phyloP scores from a whole-genome alignment of 2,888 invertebrate genomes.

The Rhagium mordax region DNA sequence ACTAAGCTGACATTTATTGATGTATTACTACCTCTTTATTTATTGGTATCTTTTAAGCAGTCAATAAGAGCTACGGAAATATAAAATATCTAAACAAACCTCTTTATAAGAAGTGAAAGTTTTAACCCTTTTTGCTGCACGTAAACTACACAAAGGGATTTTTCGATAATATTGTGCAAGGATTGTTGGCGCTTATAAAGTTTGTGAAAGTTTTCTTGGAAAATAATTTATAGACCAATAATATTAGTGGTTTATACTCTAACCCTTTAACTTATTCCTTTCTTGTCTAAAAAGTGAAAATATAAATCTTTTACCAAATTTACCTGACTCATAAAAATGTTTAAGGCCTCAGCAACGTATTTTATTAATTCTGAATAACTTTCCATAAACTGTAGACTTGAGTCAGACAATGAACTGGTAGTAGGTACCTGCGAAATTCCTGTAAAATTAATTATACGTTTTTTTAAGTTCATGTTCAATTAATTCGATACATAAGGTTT shows the following conservation, averaged over 20 bases:
- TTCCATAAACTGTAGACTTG: too few relatives aligned
- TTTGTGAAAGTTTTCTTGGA: conserved; percentile 21
- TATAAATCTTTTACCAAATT: neutral
- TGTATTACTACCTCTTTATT: neutral
- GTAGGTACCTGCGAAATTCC: too few relatives aligned
- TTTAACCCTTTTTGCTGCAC: conserved; percentile 29
- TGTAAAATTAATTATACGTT: too few relatives aligned
- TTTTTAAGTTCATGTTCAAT: too few relatives aligned
- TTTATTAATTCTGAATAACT: neutral
- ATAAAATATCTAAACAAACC: neutral
- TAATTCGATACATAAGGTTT: too few relatives aligned
- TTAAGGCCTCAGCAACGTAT: neutral
- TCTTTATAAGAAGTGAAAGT: conserved; percentile 39
- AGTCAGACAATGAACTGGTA: too few relatives aligned
- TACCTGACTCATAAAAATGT: conserved; percentile 6
- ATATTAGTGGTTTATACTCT: neutral
- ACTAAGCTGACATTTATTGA: neutral
- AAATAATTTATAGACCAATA: conserved; percentile 5
- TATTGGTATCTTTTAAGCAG: neutral
- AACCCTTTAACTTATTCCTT: conserved; percentile 12
- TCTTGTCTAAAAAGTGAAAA: conserved; percentile 6
- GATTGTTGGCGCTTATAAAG: neutral
- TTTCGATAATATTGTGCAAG: conserved; percentile 22
- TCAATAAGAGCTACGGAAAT: neutral
- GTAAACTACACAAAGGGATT: neutral